Evolutionary conservation across 1,140 invertebrate species (phyloP), one percentile per base, ranked within the genome.

Genomic region (Acromyrmex echinatior): DNA sequence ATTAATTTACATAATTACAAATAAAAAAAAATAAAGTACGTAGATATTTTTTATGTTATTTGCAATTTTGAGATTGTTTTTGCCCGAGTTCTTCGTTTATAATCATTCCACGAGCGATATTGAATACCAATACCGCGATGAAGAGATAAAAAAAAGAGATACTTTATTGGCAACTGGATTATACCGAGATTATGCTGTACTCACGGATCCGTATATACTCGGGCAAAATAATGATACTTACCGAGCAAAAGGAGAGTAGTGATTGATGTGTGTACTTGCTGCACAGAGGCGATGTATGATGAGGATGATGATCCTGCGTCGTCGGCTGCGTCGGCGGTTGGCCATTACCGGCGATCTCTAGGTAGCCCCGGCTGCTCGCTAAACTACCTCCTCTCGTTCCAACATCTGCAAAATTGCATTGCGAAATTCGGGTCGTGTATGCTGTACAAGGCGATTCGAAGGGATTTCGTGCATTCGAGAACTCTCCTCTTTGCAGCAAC

Each of bases 211-310:
- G 0, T 35, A 3, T 35, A 35, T 53, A 71, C 10, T 58, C 39
- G 45, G 2, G 6, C 66, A 80, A 76, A 45, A 77, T 68, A 45
- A 12, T 16, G 31, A 6, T 10, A 93, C 93, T 92, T 78, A 95
- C 94, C 10, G 94, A 95, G 77, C 92, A 95, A 74, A 94, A 95
- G 0, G 94, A 94, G 4, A 95, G 87, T 62, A 94, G 87, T n/a
- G 93, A 94, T 58, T 94, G 94, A 86, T 93, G 93, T 53, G 93
- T 94, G 63, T 93, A 94, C 78, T 94, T 94, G 82, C 88, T 93
- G 68, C 92, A 93, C 2, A 93, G 35, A 1, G 92, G 89, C 21
- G 93, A 93, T 4, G 79, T 71, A 35, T 93, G 87, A 74, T 86
- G 90, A 53, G 66, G 16, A 16, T 87, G 85, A 71, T 91, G 89